Evolutionary conservation across 2,888 invertebrate genomes (phyloP), one percentile per base, ranked within the genome.

Genomic region (Conomelus anceps): DNA sequence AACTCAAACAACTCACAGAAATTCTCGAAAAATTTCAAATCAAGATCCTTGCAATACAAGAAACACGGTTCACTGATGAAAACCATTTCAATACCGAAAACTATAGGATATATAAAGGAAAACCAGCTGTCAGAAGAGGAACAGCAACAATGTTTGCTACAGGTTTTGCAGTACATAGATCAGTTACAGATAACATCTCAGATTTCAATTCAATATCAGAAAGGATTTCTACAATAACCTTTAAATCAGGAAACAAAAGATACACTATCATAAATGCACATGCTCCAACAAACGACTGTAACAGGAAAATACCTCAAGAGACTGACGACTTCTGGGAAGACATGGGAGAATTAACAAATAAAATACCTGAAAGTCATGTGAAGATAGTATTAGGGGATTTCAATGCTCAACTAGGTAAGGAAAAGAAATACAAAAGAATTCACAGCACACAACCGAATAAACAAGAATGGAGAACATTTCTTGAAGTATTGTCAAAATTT

Each of bases 41-140:
- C 22, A 13, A 41, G 23, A 89, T 89, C 84, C 63, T 89, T 22
- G 88, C 89, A n/a, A 17, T 88, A 87, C 89, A 89, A 89, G 89
- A 89, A 88, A 89, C 88, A 85, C 88, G 88, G 13, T 88, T 88
- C 23, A 88, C 89, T 85, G 88, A 89, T 24, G 20, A 87, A 84
- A 84, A 88, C 13, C 26, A 23, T 20, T 23, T 85, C 4, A 86
- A 88, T 86, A 86, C 29, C 13, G 84, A 26, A 63, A 89, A 89
- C n/a, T 26, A 88, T 22, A 84, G 88, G 22, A 87, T 87, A 9
- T 87, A 26, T n/a, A 87, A 87, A 26, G 29, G 87, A 17, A 87
- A 87, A 22, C 24, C 87, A 17, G 17, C 22, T 11, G 11, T 26
- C 24, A 7, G 26, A 26, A 26, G 24, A 20, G 87, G 87, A 7